Base-by-base conservation (phyloP, 2,888 invertebrate species). In the Phorcus lineatus region DNA sequence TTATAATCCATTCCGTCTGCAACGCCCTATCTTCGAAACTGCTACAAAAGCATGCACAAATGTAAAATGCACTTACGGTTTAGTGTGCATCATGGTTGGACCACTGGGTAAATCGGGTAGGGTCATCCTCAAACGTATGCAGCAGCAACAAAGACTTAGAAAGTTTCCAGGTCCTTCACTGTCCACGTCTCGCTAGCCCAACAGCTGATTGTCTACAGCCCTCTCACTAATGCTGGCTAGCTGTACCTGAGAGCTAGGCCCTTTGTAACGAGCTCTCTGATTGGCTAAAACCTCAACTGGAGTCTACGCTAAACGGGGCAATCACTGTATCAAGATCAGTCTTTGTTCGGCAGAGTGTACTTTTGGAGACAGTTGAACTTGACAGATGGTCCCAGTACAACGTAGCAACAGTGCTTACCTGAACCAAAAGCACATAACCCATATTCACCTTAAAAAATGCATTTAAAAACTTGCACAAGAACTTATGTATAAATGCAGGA, bases 191-290 rank as follows among this genome's bases (percentile, higher is more conserved):
- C n/a, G 36, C 19, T 3, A 70, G 11, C 16, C 67, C 19, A 28
- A 70, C 70, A 70, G 70, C 70, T 70, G 70, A 70, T 28, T 70
- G 28, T 31, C 19, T 19, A 40, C 36, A 70, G 40, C 40, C 70
- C 19, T n/a, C 36, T 13, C 70, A 36, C 40, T 70, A 70, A 11
- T 31, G 70, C 36, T 36, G 70, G 40, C 36, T 36, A 19, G 36
- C 31, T 40, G 31, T 70, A 70, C 70, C 70, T 70, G 70, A 24
- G 70, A n/a, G 70, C 40, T 31, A 70, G 70, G 70, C 40, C 31
- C 40, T 31, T 36, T 70, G 70, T 70, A 70, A 70, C 70, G 36
- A 70, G 70, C 40, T 36, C 70, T 70, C 70, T 36, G 40, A 70
- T 70, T 70, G 70, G 70, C 70, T 70, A 24, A 36, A 31, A 36